These are phyloP conservation scores for Poecile atricapillus DNA, from an alignment of 2,113 vertebrate genomes.

Conservation along the genomic window DNA sequence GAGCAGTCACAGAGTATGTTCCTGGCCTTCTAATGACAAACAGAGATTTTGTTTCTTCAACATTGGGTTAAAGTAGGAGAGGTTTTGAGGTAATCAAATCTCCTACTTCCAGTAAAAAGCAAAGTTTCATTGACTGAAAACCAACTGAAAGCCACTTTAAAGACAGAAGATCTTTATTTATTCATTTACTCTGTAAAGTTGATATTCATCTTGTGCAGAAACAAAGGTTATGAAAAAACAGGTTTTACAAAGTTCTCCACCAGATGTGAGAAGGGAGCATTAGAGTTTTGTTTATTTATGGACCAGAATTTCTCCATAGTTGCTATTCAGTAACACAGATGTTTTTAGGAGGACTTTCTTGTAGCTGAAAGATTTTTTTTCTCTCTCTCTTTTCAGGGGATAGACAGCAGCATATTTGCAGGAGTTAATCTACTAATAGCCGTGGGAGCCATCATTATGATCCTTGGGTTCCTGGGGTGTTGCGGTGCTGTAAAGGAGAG, in stretches of 20 bases:
- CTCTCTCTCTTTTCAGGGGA: not conserved
- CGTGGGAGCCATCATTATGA: constrained; percentile 79
- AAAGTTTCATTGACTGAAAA: not conserved
- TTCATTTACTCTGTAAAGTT: not conserved
- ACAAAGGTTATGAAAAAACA: not conserved
- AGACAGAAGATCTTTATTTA: not conserved
- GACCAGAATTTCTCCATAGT: not conserved
- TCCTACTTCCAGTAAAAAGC: not conserved
- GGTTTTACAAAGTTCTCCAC: not conserved
- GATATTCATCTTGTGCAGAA: not conserved
- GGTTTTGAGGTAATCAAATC: not conserved
- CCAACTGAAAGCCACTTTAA: not conserved
- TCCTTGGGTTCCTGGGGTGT: constrained; percentile 88
- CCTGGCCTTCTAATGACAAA: not conserved
- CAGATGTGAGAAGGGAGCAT: not conserved
- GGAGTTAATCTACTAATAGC: constrained; percentile 68
- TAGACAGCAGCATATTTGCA: not conserved
- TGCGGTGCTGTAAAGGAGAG: constrained; percentile 85
- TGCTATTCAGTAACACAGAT: not conserved
- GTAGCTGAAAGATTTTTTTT: not conserved
- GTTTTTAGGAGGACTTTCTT: not conserved
- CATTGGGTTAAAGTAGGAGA: not conserved
- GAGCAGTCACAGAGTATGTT: not conserved
- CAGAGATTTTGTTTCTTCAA: constrained; percentile 11
- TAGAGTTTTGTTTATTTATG: not conserved